Evolutionary conservation across 2,113 vertebrate genomes (phyloP).

Genomic region (Emydocephalus ijimae): DNA sequence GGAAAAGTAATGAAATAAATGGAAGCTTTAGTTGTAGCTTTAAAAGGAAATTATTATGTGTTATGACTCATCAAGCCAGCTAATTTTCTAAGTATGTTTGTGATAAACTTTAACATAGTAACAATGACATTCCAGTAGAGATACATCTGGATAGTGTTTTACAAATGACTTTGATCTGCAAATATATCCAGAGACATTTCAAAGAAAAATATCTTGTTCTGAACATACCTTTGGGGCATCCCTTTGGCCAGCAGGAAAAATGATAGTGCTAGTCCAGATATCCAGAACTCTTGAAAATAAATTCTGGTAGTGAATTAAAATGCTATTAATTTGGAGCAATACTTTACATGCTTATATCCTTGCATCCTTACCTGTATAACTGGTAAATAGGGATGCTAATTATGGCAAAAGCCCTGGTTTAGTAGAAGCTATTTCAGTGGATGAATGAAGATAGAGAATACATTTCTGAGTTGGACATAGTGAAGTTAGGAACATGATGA

Average conservation of each 20-base stretch:
- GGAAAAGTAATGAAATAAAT: constrained; percentile 46
- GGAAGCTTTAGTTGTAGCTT: constrained; percentile 49
- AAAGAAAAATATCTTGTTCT: background rate
- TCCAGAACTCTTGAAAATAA: background rate
- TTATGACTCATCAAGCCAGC: constrained; percentile 65
- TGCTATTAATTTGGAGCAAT: background rate
- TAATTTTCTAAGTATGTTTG: constrained; percentile 46
- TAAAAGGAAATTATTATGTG: constrained; percentile 61
- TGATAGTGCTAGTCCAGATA: background rate
- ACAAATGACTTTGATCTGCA: constrained; percentile 50
- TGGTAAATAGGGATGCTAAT: background rate
- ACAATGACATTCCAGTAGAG: constrained; percentile 42
- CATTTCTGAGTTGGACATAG: background rate
- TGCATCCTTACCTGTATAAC: background rate
- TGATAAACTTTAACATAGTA: constrained; percentile 59
- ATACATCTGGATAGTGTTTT: constrained; percentile 62
- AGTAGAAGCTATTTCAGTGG: background rate
- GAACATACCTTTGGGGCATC: background rate
- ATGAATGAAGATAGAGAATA: background rate
- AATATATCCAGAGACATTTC: constrained; percentile 47
- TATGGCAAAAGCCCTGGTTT: background rate
- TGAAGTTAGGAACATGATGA: background rate
- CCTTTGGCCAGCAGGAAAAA: constrained; percentile 4
- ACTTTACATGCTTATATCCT: background rate
- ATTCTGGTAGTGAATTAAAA: background rate